Base-by-base conservation (phyloP, 1,140 invertebrate genomes). In the Calephelis virginiensis region DNA sequence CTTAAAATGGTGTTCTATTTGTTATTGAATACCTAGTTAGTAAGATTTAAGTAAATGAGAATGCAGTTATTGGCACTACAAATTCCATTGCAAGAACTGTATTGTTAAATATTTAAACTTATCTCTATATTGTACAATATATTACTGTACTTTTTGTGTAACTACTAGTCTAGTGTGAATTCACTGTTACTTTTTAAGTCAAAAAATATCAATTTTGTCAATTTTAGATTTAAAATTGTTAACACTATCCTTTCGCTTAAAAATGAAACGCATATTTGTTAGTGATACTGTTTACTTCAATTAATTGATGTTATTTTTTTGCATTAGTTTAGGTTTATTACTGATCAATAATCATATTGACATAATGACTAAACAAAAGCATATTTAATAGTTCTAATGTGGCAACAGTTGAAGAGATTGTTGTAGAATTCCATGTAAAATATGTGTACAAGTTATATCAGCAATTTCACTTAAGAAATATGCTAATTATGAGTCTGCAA, bases 1-100 rank as follows among this genome's bases (percentile, higher is more conserved):
- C 91, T 92, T 91, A 91, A 91, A 86, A 91, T 89, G 91, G 91
- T 92, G 91, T 92, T 92, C 91, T 92, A 91, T 91, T 92, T 92
- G 90, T 92, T 92, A 91, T 91, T 83, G 90, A 91, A 92, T 92
- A 92, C 87, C 87, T 92, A 92, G 89, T 75, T 86, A 83, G 79
- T 92, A 92, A 92, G 89, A 81, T 90, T 83, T 85, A 91, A 88
- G 82, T 84, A 89, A 91, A 73, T 84, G 82, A 83, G 81, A 77
- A 83, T 88, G 82, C 91, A 92, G 91, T 92, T 92, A 92, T 92
- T 92, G 91, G 91, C 91, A 92, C 91, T 92, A 90, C 76, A 71
- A 73, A 76, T 66, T 64, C 63, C 49, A 40, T 48, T 37, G 71
- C 67, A 75, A 75, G 56, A 61, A 66, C 63, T 67, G 65, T 72